Evolutionary conservation across 2,888 invertebrate genomes (phyloP).

Genomic region (Cheilosia pagana): DNA sequence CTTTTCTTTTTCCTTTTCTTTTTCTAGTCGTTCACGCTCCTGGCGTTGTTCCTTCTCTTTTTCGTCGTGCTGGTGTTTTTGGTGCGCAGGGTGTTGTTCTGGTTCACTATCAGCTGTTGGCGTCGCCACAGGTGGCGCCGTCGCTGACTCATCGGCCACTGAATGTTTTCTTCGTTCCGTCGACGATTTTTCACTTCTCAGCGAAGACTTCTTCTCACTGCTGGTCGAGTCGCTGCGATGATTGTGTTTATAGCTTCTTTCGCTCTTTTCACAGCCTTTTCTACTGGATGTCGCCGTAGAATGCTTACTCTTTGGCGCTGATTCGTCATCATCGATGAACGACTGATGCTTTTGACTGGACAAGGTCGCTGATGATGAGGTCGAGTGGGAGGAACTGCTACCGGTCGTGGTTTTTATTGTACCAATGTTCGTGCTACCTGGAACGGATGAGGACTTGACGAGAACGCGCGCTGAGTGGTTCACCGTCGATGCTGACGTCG

Average conservation of each 20-base stretch:
- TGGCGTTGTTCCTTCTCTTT: constrained; percentile 78
- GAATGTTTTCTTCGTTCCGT: constrained; percentile 80
- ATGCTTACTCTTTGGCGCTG: constrained; percentile 71
- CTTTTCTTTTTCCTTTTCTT: constrained; percentile 70
- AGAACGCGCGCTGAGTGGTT: constrained; percentile 76
- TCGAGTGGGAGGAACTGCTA: constrained; percentile 79
- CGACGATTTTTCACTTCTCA: constrained; percentile 75
- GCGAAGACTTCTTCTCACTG: constrained; percentile 78
- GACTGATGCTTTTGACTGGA: constrained; percentile 60
- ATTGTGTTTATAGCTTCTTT: constrained; percentile 81
- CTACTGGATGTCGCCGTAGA: constrained; percentile 60
- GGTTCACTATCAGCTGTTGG: constrained; percentile 75
- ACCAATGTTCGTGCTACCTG: constrained; percentile 83
- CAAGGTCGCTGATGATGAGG: constrained; percentile 57
- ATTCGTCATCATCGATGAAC: constrained; percentile 52
- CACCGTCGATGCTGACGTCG: constrained; percentile 45
- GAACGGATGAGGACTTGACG: constrained; percentile 82
- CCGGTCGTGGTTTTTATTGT: constrained; percentile 80
- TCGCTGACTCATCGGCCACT: constrained; percentile 50
- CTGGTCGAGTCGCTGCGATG: constrained; percentile 77
- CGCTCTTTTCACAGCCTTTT: constrained; percentile 77
- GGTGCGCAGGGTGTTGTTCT: constrained; percentile 52
- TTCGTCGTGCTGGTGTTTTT: constrained; percentile 73
- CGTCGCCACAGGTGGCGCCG: constrained; percentile 76
- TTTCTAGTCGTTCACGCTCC: constrained; percentile 77